Base-by-base conservation (phyloP, 2,888 invertebrate species). In the Dynastes tityus region DNA sequence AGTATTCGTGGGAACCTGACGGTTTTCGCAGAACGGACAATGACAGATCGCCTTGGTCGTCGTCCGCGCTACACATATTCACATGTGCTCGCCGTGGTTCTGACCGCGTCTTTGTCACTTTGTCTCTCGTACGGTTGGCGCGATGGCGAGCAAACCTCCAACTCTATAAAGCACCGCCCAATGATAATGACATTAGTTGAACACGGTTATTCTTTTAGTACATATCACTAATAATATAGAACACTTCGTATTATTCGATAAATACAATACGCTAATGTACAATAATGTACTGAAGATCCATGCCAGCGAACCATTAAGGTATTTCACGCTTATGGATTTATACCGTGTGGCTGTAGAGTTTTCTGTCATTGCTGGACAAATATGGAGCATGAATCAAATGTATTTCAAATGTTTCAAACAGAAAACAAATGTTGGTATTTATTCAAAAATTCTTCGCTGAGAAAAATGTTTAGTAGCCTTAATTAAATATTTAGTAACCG, bases 21-120 rank as follows among this genome's bases (percentile, higher is more conserved):
- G 82, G 77, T 78, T 76, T 86, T 85, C 86, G 85, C 84, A 82
- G 85, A 86, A 86, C 83, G 85, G 81, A 58, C 81, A 84, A 84
- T 85, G 85, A 85, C 85, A 84, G 85, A 85, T 84, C 85, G 85
- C 87, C 87, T 87, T 87, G 87, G 85, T 84, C 84, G 83, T 86
- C 84, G 83, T 81, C 82, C 82, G 84, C 55, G 16, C 22, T 29
- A 64, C 63, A 83, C 83, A 84, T 83, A 83, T 84, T 79, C 80
- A 77, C 78, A 79, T 74, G 77, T 79, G 76, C 79, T n/a, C 55
- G 22, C 8, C 5, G 22, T 58, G 45, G 55, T 58, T 16, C 55
- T 58, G 55, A n/a, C 55, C n/a, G 76, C 2, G 58, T 73, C 73
- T 73, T 73, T 73, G 73, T 73, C 73, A 73, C 40, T 22, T 53